Percentiles rank a stretch among this genome's conserved stretches.
Evolutionary conservation across 2,113 vertebrate genomes (phyloP).

Genomic region (Corythornis madagascariensis): DNA sequence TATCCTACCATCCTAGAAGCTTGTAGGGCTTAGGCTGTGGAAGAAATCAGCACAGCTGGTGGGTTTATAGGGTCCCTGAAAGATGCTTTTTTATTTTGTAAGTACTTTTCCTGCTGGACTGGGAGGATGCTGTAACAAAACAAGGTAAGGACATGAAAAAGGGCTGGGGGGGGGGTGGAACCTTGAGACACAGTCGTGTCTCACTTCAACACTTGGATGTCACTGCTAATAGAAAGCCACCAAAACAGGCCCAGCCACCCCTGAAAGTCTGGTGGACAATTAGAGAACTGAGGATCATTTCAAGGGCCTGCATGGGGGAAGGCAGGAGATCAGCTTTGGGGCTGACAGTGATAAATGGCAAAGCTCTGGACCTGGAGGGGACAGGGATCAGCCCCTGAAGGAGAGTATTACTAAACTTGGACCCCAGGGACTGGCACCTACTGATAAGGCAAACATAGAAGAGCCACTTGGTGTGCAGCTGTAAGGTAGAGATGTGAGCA

Average conservation of each 20-base stretch:
- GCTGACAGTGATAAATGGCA: neutral
- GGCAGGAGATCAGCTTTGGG: neutral
- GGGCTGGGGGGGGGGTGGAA: neutral
- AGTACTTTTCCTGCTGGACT: neutral
- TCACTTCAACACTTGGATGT: neutral
- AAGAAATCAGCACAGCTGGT: neutral
- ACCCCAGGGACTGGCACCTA: rapidly evolving
- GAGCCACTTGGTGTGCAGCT: neutral
- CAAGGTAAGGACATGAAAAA: neutral
- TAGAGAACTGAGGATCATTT: neutral
- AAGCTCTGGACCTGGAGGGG: neutral
- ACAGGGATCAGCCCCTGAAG: too few species aligned
- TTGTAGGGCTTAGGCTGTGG: neutral
- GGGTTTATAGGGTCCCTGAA: neutral
- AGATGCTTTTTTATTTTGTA: neutral
- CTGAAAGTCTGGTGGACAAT: neutral
- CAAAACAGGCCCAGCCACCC: neutral
- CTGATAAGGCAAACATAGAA: neutral
- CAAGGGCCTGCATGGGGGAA: neutral
- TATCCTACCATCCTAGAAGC: rapidly evolving
- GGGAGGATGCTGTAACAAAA: neutral
- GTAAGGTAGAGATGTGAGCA: neutral
- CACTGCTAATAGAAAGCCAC: neutral
- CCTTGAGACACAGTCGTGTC: neutral
- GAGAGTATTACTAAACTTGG: neutral